phyloP scores from a whole-genome alignment of 2,797 vertebrate genomes.

The Bovichtus diacanthus region DNA sequence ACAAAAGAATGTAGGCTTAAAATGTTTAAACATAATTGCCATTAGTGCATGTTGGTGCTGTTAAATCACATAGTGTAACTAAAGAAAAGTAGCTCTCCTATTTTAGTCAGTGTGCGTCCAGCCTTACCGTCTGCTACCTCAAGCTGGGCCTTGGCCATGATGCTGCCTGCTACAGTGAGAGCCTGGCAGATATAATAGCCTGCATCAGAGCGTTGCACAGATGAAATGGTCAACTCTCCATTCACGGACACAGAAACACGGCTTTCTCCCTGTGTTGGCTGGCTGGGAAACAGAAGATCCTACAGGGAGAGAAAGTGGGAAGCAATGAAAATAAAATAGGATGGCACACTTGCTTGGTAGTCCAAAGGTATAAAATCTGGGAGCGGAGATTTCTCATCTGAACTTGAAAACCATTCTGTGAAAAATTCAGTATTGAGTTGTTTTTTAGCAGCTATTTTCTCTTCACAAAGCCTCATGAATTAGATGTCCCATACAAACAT shows the following conservation, averaged over 20 bases:
- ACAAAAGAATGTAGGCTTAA: slow-evolving; percentile 6
- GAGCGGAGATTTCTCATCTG: neutral
- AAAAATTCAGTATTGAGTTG: neutral
- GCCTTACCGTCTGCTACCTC: slow-evolving; percentile 95
- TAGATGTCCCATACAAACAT: neutral
- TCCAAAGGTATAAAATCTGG: neutral
- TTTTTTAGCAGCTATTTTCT: neutral
- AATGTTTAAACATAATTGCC: slow-evolving; percentile 16
- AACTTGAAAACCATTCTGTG: neutral
- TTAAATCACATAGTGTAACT: neutral
- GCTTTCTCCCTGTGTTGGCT: slow-evolving; percentile 90
- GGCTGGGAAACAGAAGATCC: slow-evolving; percentile 95
- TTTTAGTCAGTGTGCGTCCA: slow-evolving; percentile 13
- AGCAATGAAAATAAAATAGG: slow-evolving; percentile 4
- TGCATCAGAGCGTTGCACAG: slow-evolving; percentile 92
- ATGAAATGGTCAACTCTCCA: slow-evolving; percentile 92
- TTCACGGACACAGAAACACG: slow-evolving; percentile 91
- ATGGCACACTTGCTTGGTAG: neutral
- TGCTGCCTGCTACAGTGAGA: slow-evolving; percentile 95
- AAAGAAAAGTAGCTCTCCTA: neutral
- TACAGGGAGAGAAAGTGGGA: slow-evolving; percentile 61
- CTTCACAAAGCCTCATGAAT: neutral
- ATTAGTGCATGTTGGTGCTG: neutral
- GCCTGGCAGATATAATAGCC: slow-evolving; percentile 98
- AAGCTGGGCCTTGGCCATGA: slow-evolving; percentile 96